A percentile compares a stretch with the other conserved stretches of the same genome.
phyloP scores from a whole-genome alignment of 2,888 invertebrate species.

The Drosophila gaucha region DNA sequence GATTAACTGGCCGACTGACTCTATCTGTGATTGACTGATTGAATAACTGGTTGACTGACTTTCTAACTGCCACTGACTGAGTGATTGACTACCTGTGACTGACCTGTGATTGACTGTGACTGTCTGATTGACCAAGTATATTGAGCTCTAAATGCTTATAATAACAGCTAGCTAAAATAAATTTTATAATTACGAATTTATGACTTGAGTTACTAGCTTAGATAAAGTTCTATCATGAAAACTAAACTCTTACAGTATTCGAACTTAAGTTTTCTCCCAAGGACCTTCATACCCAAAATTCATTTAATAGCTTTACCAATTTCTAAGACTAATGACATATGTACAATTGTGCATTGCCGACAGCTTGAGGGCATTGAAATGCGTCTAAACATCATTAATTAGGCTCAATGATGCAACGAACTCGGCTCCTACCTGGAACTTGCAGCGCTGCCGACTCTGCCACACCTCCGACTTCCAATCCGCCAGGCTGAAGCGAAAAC shows the following conservation, averaged over 20 bases:
- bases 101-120: too few species aligned
- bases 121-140: background rate
- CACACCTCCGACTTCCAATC: constrained; percentile 8
- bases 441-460: constrained; percentile 1
- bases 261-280: too few species aligned
- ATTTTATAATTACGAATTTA: too few species aligned
- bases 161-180: too few species aligned
- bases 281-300: too few species aligned
- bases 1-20: background rate
- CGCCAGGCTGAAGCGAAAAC: constrained; percentile 33
- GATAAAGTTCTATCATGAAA: too few species aligned
- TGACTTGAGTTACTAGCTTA: too few species aligned
- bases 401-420: constrained; percentile 40
- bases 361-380: constrained; percentile 54
- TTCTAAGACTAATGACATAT: constrained; percentile 50
- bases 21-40: background rate
- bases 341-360: constrained; percentile 42
- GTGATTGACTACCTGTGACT: background rate
- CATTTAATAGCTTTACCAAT: too few species aligned
- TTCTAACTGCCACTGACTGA: too few species aligned
- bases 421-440: constrained; percentile 16
- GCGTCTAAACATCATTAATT: constrained; percentile 68
- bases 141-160: too few species aligned
- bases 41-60: too few species aligned
- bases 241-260: too few species aligned